Evolutionary conservation across 2,888 invertebrate species (phyloP), one percentile per base, ranked within the genome.

Genomic region (Drosophila cracens): DNA sequence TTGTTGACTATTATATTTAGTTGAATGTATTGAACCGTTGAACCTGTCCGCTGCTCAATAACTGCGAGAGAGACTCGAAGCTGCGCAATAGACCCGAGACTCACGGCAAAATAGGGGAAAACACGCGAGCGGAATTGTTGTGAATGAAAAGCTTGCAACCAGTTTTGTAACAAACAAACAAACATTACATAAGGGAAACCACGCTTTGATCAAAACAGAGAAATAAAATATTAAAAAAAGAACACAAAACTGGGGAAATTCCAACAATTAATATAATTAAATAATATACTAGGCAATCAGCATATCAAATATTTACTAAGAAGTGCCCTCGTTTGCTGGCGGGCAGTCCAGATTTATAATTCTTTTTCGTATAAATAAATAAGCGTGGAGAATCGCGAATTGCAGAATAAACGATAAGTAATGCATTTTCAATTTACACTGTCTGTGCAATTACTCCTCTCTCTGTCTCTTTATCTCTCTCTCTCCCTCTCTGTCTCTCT

Each of bases 11-110:
- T 64, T 61, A 70, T 51, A 51, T 46, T 63, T 61, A 43, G 71
- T 38, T 66, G 61, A 75, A 58, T 67, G 49, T 75, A 67, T 59
- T 66, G 54, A 79, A 54, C 72, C 59, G 54, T 21, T 65, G 33
- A 72, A 72, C 60, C 54, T 71, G 65, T 65, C 76, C 62, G 59
- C 60, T 18, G 36, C 33, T 48, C 63, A 66, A 67, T 52, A 36
- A 71, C 36, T 8, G n/a, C 38, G 8, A 29, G 27, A 38, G 11
- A 80, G 38, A 33, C 38, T 59, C 59, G 18, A 49, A 71, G 71
- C 80, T 62, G 67, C 67, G 71, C 80, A 76, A 25, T 75, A 76
- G 21, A 54, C 80, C 68, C 71, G 80, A 68, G 76, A 79, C 75
- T 43, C 21, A 38, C 21, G 18, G 48, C 27, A 16, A 40, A 29